Evolutionary conservation across 2,113 vertebrate genomes (phyloP), one percentile per base, ranked within the genome.

Genomic region (Eurypyga helias): DNA sequence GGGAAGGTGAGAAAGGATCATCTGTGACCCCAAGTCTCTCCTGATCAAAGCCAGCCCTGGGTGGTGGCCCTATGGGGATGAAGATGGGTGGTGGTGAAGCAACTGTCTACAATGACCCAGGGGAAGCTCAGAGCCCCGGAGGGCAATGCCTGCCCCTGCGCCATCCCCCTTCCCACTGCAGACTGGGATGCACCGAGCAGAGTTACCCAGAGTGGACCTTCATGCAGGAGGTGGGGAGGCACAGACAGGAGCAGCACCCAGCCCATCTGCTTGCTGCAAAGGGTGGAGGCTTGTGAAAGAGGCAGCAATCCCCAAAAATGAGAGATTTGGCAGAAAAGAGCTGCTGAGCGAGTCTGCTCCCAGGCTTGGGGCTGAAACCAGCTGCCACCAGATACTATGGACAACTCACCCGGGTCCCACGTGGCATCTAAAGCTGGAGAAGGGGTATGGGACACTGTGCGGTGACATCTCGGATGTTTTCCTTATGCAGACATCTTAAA

Each of bases 391-490:
- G 34, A 9, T 29, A n/a, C 16, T 54, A 31, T 1, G 31, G 64
- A 20, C 20, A 49, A 25, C 41, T 77, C 2, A 0, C 3, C 29
- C 64, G 28, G 25, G 17, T 70, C 33, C 55, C 6, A 0, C 0
- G 2, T 38, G 71, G 71, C 48, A 18, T 10, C 62, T 20, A 15
- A 49, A 2, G 41, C 14, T 0, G 4, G 57, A 38, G 54, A 13
- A 24, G 0, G 2, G 38, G 34, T 17, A 23, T 16, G 3, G 2
- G 60, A 2, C 9, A 0, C 52, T 0, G 7, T 2, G 25, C 33
- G 4, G 15, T 0, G 48, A 26, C 62, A 36, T 2, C 89, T 67
- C 4, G 0, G 25, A 1, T 3, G 1, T 6, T 5, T 46, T 57
- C 71, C 43, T 62, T 1, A 10, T 0, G 19, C 43, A 49, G 61